Percentiles rank a stretch among this genome's conserved stretches.
Evolutionary conservation across 2,797 vertebrate genomes (phyloP).

Genomic region (Fringilla coelebs): DNA sequence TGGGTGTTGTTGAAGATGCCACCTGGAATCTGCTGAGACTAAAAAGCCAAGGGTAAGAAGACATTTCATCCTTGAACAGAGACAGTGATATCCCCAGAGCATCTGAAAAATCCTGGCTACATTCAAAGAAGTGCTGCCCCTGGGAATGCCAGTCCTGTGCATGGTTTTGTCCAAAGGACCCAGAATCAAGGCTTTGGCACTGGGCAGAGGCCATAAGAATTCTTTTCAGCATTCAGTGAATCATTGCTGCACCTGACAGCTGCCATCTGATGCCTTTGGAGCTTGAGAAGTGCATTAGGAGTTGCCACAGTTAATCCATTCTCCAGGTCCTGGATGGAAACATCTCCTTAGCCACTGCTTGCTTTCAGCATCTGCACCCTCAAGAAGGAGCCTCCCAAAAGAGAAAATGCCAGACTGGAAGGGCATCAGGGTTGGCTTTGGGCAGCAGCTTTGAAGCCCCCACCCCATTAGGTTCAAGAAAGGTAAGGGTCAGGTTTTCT

Average conservation of each 20-base stretch:
- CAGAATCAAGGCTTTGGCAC: no score
- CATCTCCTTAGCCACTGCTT: rapidly evolving
- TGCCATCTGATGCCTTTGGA: no score
- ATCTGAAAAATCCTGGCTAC: no score
- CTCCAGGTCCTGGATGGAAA: rapidly evolving
- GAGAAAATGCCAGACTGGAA: background rate
- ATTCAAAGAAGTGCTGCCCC: no score
- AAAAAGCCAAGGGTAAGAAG: background rate
- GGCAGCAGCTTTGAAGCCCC: no score
- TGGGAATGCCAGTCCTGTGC: no score
- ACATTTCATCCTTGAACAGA: rapidly evolving
- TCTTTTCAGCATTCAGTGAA: no score
- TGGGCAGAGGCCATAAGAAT: no score
- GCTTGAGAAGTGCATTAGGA: background rate
- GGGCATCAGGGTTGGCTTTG: no score
- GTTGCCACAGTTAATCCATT: background rate
- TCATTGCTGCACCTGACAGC: no score
- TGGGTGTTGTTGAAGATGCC: background rate
- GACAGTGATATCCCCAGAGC: background rate
- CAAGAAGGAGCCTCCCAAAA: background rate
- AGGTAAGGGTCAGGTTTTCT: background rate
- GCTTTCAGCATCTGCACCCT: background rate
- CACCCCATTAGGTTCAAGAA: no score
- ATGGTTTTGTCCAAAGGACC: no score
- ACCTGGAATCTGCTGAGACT: background rate